These are phyloP conservation scores for Heteractis magnifica DNA, from an alignment of 92 coral and sea anemone genomes.

Conservation along the genomic window DNA sequence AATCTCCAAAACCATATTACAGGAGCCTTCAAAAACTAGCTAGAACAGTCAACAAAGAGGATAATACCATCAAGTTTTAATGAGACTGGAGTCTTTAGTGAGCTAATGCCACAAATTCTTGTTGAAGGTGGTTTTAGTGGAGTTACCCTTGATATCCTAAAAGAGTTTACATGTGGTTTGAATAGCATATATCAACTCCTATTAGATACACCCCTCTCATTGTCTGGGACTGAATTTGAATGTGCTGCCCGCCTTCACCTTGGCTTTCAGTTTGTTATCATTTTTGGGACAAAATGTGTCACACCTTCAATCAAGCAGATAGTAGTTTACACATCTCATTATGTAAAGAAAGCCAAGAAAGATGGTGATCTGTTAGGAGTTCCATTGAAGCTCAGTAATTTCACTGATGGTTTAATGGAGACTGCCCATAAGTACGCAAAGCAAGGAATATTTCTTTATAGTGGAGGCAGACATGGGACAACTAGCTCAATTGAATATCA, in stretches of 20 bases:
- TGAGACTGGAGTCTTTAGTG: slow-evolving; percentile 51
- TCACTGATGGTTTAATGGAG: slow-evolving; percentile 42
- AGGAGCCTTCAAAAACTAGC: too few species aligned
- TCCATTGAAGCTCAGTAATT: slow-evolving; percentile 28
- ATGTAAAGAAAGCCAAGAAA: slow-evolving; percentile 34
- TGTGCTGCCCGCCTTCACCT: slow-evolving; percentile 27
- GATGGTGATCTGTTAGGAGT: slow-evolving; percentile 44
- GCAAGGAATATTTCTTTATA: slow-evolving; percentile 26
- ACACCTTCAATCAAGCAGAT: slow-evolving; percentile 47
- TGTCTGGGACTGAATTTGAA: slow-evolving; percentile 33
- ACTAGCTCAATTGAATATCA: slow-evolving; percentile 32
- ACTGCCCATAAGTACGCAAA: slow-evolving; percentile 44
- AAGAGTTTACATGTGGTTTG: slow-evolving; percentile 21
- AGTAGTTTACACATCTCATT: slow-evolving; percentile 20
- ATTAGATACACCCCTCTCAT: slow-evolving; percentile 23
- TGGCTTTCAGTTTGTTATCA: slow-evolving; percentile 39
- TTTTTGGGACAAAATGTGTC: slow-evolving; percentile 39
- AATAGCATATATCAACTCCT: not conserved
- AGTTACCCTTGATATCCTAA: slow-evolving; percentile 29
- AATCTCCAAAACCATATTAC: too few species aligned
- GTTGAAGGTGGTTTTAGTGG: slow-evolving; percentile 45
- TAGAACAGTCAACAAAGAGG: too few species aligned
- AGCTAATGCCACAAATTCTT: slow-evolving; percentile 34
- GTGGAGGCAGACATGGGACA: slow-evolving; percentile 48
- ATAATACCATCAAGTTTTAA: too few species aligned